Evolutionary conservation across 2,113 vertebrate genomes (phyloP).

Genomic region (Clarias gariepinus): DNA sequence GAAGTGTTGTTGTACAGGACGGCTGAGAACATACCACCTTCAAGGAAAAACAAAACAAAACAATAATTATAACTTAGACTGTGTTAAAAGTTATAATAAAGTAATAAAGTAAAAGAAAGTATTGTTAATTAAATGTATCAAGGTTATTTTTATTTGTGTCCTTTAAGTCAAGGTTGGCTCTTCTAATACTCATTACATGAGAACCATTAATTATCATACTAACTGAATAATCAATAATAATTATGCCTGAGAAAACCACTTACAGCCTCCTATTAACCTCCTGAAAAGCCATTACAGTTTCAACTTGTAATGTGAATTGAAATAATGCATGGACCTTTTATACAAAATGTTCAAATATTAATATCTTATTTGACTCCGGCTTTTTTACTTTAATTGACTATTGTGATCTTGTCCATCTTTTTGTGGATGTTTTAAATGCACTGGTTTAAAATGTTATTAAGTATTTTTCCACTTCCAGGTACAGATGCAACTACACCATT

Average conservation of each 20-base stretch:
- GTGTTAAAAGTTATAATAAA: not conserved
- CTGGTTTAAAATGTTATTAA: constrained; percentile 10
- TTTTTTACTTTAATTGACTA: constrained; percentile 32
- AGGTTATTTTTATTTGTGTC: not conserved
- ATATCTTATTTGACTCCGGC: constrained; percentile 7
- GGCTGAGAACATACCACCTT: constrained; percentile 63
- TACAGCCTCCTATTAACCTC: constrained; percentile 35
- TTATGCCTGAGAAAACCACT: constrained; percentile 33
- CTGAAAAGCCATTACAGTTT: constrained; percentile 34
- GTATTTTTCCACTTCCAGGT: constrained; percentile 4
- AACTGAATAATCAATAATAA: constrained; percentile 40
- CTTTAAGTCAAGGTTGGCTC: constrained; percentile 17
- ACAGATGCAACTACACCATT: not conserved
- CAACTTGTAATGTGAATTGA: constrained; percentile 37
- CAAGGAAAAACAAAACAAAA: constrained; percentile 16
- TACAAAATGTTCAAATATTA: constrained; percentile 36
- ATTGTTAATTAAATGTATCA: not conserved
- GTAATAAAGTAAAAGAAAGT: not conserved
- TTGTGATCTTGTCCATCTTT: too few species aligned
- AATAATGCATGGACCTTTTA: constrained; percentile 3
- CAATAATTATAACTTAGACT: not conserved
- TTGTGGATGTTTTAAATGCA: constrained; percentile 27
- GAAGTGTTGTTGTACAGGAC: constrained; percentile 53
- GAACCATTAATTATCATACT: constrained; percentile 36
- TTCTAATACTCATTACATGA: constrained; percentile 21